phyloP scores from a whole-genome alignment of 2,113 vertebrate species.

The Chaetura pelagica region DNA sequence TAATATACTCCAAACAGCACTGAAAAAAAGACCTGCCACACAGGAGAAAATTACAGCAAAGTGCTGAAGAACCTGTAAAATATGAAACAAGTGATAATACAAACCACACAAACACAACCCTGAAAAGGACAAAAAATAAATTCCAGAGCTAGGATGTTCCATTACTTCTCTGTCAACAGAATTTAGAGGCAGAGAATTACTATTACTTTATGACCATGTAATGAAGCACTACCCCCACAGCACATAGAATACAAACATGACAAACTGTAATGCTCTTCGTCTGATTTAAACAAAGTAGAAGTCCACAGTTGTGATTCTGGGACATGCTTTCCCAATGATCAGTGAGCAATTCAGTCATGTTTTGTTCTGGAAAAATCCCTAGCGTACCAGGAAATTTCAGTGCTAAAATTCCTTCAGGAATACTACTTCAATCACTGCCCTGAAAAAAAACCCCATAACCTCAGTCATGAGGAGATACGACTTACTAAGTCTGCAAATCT shows the following conservation, averaged over 20 bases:
- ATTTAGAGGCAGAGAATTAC: neutral
- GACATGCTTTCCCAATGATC: neutral
- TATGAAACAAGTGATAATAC: neutral
- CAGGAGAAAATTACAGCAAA: neutral
- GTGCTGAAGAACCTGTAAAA: neutral
- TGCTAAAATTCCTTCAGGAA: neutral
- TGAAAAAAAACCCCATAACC: neutral
- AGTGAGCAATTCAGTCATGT: neutral
- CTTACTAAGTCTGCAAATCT: slow-evolving; percentile 3
- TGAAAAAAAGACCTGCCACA: neutral
- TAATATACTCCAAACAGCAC: neutral
- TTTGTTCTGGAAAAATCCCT: neutral
- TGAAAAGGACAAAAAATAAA: neutral
- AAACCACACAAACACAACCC: neutral
- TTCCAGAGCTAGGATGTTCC: neutral
- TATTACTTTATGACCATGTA: neutral
- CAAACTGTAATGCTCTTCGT: neutral
- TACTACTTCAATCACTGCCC: neutral
- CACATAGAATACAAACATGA: neutral
- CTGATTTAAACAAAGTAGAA: neutral
- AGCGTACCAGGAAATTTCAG: neutral
- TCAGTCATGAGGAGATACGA: neutral
- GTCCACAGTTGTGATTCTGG: neutral
- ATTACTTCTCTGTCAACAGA: neutral
- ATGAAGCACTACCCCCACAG: neutral